Conservation (phyloP, 2,113 vertebrate genomes). For the Penelope pileata region DNA sequence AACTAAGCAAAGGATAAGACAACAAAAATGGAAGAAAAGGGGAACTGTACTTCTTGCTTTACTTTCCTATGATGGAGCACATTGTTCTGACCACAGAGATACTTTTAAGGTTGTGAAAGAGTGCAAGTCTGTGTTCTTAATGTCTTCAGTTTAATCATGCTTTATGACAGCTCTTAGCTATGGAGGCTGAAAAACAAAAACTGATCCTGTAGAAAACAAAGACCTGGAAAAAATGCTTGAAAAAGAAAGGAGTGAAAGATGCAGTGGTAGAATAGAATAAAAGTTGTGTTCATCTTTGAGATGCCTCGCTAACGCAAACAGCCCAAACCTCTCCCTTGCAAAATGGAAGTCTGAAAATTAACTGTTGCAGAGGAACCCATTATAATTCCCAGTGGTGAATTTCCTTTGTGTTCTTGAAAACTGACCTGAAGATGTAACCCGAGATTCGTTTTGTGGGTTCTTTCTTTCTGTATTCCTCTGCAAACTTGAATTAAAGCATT, state of each 20-base stretch:
- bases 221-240: background rate
- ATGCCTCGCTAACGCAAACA: background rate
- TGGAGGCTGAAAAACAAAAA: background rate
- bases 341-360: background rate
- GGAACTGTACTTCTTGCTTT: background rate
- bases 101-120: background rate
- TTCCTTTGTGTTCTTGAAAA: background rate
- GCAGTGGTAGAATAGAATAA: background rate
- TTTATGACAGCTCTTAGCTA: background rate
- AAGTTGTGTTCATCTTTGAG: background rate
- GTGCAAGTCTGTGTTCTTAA: background rate
- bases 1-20: background rate
- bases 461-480: background rate
- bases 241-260: background rate
- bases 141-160: background rate
- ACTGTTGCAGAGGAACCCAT: background rate
- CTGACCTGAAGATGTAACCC: background rate
- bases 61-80: rapidly evolving
- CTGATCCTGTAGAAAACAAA: background rate
- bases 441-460: background rate
- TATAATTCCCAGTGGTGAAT: background rate
- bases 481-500: background rate
- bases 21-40: background rate
- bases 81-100: background rate
- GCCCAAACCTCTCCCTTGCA: background rate